Percentiles rank a stretch among this genome's conserved stretches.
Conservation (phyloP, 2,113 vertebrate species). For the Myiagra hebetior region DNA sequence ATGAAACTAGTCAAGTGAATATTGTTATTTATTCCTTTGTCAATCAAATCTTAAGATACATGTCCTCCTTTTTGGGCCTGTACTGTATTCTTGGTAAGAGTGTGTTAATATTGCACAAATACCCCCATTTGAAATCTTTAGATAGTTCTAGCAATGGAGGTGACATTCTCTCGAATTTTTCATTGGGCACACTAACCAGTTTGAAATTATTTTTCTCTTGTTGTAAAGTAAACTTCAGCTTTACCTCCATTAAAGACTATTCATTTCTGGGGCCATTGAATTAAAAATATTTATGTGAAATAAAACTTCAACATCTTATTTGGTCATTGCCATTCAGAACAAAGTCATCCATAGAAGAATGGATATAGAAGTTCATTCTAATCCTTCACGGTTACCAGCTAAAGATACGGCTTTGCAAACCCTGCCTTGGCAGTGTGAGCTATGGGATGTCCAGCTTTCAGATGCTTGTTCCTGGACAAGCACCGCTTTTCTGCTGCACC, state of each 20-base stretch:
- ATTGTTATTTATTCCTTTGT: background rate
- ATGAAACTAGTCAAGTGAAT: background rate
- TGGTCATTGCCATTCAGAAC: background rate
- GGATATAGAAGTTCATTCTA: background rate
- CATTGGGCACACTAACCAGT: background rate
- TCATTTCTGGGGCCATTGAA: background rate
- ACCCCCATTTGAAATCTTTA: background rate
- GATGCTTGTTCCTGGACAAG: background rate
- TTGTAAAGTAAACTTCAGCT: background rate
- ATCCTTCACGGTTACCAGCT: fast-evolving
- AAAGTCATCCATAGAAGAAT: background rate
- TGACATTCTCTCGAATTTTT: background rate
- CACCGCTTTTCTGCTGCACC: background rate
- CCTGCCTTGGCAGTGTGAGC: background rate
- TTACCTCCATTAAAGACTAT: background rate
- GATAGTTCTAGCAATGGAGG: background rate
- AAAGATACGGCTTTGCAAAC: background rate
- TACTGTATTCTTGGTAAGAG: background rate
- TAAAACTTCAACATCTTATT: background rate
- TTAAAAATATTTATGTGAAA: background rate
- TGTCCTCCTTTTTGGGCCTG: background rate
- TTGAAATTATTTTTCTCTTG: background rate
- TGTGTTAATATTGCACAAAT: background rate
- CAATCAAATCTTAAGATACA: background rate
- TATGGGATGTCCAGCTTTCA: background rate